Base-by-base conservation (phyloP, 2,888 invertebrate genomes). In the Lithophane socia region DNA sequence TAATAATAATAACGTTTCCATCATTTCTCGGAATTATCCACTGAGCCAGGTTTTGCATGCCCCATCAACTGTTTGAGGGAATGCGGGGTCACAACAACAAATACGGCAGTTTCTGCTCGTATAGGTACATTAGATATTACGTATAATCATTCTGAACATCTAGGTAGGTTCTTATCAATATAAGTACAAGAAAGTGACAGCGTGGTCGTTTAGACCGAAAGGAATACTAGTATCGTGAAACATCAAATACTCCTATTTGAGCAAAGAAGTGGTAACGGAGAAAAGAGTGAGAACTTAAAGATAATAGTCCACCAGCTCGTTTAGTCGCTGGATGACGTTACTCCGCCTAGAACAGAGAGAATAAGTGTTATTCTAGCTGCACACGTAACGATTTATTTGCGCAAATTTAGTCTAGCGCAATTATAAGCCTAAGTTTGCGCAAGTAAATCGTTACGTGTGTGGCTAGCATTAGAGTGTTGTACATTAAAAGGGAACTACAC, bases 241-340 rank as follows among this genome's bases (percentile, higher is more conserved):
- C 61, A 78, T 71, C 44, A 5, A 77, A 18, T 44, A 24, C 82
- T 76, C 69, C 65, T 77, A 70, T 3, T 37, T 70, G 56, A 83
- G 58, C 61, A 16, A 68, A 37, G 66, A 77, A 56, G 83, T 78
- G 78, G 8, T 77, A 83, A 37, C 83, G 83, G 70, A 83, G 80
- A 83, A 83, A 49, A 78, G 67, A 49, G 63, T 13, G 1, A 8
- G 21, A 75, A 64, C 44, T 68, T 68, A 82, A 44, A 37, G 4
- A 42, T 66, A 65, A 42, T n/a, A 47, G 29, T 75, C 21, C 77
- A 21, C 3, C 52, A 37, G 24, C 3, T 21, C 24, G 9, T 47
- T 49, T 66, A 70, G 0, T 64, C 56, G 29, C 49, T 29, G 60
- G 47, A 47, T 8, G 42, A 66, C 18, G 16, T 66, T 44, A 77